Base-by-base conservation (phyloP, 2,797 vertebrate genomes). In the Myotis vivesi region DNA sequence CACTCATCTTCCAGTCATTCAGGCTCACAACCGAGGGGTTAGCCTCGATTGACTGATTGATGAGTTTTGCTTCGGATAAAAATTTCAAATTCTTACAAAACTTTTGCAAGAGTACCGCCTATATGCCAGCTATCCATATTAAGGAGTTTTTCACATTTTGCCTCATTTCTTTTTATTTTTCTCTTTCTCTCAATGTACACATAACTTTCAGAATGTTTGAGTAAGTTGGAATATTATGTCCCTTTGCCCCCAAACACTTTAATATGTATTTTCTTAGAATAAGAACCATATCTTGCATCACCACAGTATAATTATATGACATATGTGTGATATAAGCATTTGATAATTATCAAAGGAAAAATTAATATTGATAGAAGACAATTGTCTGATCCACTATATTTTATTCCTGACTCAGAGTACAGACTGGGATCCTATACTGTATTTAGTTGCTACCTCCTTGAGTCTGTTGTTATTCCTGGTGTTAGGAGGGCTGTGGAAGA, bases 61-160 rank as follows among this genome's bases (percentile, higher is more conserved):
- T 81, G 64, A 73, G 0, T 57, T 84, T 46, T 90, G 41, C 55
- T 85, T 88, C 92, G 36, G 62, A 59, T 72, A 72, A 82, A 90
- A 82, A 68, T 75, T 93, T 91, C 8, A 41, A 90, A 73, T 44
- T 92, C 69, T 87, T 91, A 51, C 2, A 68, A 68, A 81, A 79
- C 23, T 28, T 82, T 92, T 66, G 1, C 44, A 73, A 36, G 13
- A 89, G 3, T 72, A 33, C 1, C 9, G 8, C 10, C 25, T 59
- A 4, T 62, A 1, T 41, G 28, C 16, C 28, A 30, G n/a, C 46
- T 55, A 41, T 20, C 20, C n/a, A 72, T 46, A 93, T 88, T 81
- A 22, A 49, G 20, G 22, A 28, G 0, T 73, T 76, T 10, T 82
- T 79, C 23, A 72, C 3, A 62, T 68, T 92, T 93, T 82, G 11